Evolutionary conservation across 2,888 invertebrate species (phyloP), one percentile per base, ranked within the genome.

Genomic region (Cartodere bifasciata): DNA sequence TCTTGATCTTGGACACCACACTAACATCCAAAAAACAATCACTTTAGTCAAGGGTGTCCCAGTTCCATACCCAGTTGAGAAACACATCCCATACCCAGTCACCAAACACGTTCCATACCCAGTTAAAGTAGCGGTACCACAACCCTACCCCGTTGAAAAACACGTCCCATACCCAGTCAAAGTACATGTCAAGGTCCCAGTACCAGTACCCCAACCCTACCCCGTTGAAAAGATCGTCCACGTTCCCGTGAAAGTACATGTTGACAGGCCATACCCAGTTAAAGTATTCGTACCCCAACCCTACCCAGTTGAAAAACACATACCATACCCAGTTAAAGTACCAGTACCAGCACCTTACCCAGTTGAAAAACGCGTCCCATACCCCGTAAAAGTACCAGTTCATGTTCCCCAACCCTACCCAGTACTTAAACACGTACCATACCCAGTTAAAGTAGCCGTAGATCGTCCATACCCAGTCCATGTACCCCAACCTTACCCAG

Each of bases 181-280:
- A 31, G 82, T 83, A 33, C 77, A 78, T 48, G 77, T 84, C 29
- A 81, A 82, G 56, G 81, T 83, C 35, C 80, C 81, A 42, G 75
- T 79, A 37, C 79, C 81, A 50, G 72, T 82, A 37, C 77, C 77
- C 20, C 73, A 73, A 43, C 77, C 77, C 40, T 83, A 82, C 60
- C 81, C 82, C 23, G 83, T 83, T 22, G 81, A 81, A 60, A 83
- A 76, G 64, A 72, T 71, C 52, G 75, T 83, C 29, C 78, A 75
- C 38, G 73, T 74, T 49, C 79, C 79, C 42, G 63, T 65, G 10
- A 65, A 68, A 40, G 77, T 79, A 31, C 77, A 72, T 47, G 79
- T 81, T 42, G 80, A 80, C 58, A 73, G 77, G 56, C 82, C 82
- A 35, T 75, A 75, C 57, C 80, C 82, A 50, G 81, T 82, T 47